A percentile compares a stretch with the other conserved stretches of the same genome.
These are phyloP conservation scores for Luehdorfia chinensis DNA, from an alignment of 1,140 invertebrate species.

Conservation along the genomic window DNA sequence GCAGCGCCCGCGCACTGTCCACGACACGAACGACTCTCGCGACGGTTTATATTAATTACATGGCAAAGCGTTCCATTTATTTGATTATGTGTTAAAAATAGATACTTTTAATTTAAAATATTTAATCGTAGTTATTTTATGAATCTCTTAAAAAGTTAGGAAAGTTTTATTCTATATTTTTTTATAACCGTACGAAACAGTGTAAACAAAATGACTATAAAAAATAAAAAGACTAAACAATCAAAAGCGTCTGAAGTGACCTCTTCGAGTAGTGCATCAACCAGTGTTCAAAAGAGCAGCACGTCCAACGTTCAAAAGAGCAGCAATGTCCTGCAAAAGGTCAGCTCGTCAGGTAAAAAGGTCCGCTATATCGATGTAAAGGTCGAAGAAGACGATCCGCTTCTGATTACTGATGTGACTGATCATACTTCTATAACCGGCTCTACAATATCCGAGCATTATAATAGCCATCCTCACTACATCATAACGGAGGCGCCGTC, in stretches of 20 bases:
- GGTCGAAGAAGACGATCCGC: conserved; percentile 74
- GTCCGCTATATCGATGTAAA: conserved; percentile 74
- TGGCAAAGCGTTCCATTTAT: conserved; percentile 59
- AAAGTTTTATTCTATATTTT: conserved; percentile 32
- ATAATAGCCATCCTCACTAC: conserved; percentile 74
- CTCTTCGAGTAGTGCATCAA: conserved; percentile 60
- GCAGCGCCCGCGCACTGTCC: conserved; percentile 59
- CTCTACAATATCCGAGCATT: conserved; percentile 71
- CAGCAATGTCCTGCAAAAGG: conserved; percentile 66
- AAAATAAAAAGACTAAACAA: conserved; percentile 76
- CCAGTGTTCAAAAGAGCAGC: conserved; percentile 64
- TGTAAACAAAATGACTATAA: conserved; percentile 72
- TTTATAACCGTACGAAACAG: conserved; percentile 31
- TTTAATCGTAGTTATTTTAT: conserved; percentile 60
- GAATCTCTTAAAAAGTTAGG: conserved; percentile 52
- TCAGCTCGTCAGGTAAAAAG: conserved; percentile 72
- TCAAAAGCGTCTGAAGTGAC: conserved; percentile 60
- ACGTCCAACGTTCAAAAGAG: conserved; percentile 60
- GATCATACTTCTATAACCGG: conserved; percentile 70
- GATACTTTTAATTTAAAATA: conserved; percentile 47
- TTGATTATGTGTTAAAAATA: conserved; percentile 55
- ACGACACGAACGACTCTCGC: conserved; percentile 74
- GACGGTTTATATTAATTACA: conserved; percentile 54
- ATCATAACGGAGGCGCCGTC: conserved; percentile 76
- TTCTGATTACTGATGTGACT: conserved; percentile 74